These are phyloP conservation scores for Phrynosoma platyrhinos DNA, from an alignment of 2,113 vertebrate species.

Conservation along the genomic window DNA sequence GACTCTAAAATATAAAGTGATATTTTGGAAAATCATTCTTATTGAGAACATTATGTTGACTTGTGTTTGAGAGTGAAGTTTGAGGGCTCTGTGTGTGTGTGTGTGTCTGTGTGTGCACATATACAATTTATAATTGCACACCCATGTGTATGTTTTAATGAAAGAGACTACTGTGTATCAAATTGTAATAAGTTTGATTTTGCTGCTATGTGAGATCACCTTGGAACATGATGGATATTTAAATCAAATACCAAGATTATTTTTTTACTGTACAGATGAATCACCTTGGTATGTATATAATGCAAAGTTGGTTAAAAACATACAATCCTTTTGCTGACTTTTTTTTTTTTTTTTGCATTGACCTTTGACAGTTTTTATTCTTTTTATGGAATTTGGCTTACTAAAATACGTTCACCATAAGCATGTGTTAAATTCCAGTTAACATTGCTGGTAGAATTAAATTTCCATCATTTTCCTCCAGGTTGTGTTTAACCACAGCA, in stretches of 20 bases:
- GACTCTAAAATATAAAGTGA: slow-evolving; percentile 10
- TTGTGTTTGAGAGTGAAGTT: no score
- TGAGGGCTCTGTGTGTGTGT: neutral
- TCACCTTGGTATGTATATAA: neutral
- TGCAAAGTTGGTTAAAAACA: neutral
- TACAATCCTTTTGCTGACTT: neutral
- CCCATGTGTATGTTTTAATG: neutral
- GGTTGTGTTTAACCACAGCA: rapidly evolving
- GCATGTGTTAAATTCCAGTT: neutral
- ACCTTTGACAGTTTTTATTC: neutral
- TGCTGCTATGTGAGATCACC: neutral
- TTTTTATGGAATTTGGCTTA: neutral
- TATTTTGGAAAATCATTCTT: neutral
- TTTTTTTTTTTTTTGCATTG: neutral
- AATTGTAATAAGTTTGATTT: neutral
- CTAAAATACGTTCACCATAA: neutral
- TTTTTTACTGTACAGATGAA: neutral
- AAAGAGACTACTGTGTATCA: neutral
- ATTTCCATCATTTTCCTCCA: neutral
- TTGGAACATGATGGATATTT: neutral
- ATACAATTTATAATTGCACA: neutral
- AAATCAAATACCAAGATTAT: neutral
- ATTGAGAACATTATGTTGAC: neutral
- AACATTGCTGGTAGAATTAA: neutral
- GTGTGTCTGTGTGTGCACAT: neutral